These are phyloP conservation scores for Pitta sordida DNA, from an alignment of 2,113 vertebrate genomes.

Conservation along the genomic window DNA sequence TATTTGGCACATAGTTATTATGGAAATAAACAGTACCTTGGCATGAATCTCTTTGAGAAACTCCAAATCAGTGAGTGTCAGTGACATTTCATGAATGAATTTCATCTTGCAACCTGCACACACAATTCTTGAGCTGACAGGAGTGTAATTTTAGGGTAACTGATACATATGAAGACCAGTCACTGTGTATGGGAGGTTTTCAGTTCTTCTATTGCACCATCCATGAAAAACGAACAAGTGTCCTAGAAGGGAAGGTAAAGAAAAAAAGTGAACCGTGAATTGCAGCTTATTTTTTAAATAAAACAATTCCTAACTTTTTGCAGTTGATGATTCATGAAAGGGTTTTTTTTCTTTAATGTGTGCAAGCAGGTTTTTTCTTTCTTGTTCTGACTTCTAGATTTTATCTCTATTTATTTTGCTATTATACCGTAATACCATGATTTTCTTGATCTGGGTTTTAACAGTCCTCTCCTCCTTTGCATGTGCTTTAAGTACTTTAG, in stretches of 20 bases:
- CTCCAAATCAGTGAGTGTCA: not conserved
- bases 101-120: not conserved
- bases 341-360: not conserved
- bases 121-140: not conserved
- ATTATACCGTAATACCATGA: not conserved
- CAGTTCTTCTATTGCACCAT: not conserved
- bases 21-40: not conserved
- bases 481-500: not conserved
- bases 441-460: not conserved
- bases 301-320: not conserved
- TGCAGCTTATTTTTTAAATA: not conserved
- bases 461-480: not conserved
- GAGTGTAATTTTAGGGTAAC: not conserved
- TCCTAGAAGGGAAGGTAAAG: not conserved
- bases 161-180: not conserved
- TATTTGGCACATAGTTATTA: not conserved
- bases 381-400: not conserved
- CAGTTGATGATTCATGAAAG: not conserved
- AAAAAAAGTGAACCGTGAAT: fast-evolving
- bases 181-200: not conserved
- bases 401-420: not conserved
- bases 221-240: not conserved
- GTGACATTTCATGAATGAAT: not conserved
- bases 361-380: not conserved
- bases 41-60: not conserved